These are phyloP conservation scores for Gerosis bhagava DNA, from an alignment of 2,888 invertebrate genomes.

Conservation along the genomic window DNA sequence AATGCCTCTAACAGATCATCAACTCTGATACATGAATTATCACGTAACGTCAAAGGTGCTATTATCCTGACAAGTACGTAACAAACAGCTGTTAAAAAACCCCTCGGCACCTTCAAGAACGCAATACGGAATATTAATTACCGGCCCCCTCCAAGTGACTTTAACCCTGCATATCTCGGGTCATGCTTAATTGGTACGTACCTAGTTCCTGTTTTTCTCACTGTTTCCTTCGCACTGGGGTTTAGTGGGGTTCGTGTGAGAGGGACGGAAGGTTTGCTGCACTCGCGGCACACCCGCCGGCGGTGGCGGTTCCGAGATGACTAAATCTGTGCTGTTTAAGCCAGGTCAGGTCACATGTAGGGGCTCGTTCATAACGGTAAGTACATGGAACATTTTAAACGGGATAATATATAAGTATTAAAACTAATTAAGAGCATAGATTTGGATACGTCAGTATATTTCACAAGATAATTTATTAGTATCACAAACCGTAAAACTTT, in stretches of 20 bases:
- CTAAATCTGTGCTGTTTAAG: slow-evolving; percentile 76
- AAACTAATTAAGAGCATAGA: too few species aligned
- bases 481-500: too few species aligned
- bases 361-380: slow-evolving; percentile 48
- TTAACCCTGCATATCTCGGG: slow-evolving; percentile 43
- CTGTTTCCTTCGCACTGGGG: too few species aligned
- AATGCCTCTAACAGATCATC: too few species aligned
- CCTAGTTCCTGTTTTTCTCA: slow-evolving; percentile 40
- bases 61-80: too few species aligned
- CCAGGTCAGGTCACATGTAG: slow-evolving; percentile 73
- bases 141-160: slow-evolving; percentile 33
- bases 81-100: slow-evolving; percentile 24
- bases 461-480: too few species aligned
- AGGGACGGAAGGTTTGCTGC: slow-evolving; percentile 52
- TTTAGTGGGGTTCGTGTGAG: slow-evolving; percentile 52
- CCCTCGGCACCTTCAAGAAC: neutral
- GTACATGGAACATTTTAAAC: too few species aligned
- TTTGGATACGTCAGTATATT: too few species aligned
- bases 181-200: slow-evolving; percentile 48
- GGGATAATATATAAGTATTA: too few species aligned
- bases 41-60: neutral
- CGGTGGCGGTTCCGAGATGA: slow-evolving; percentile 70
- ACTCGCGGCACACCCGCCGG: slow-evolving; percentile 55
- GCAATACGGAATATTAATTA: slow-evolving; percentile 28
- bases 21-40: too few species aligned